Base-by-base conservation (phyloP, 1,140 invertebrate species). In the Physella acuta region DNA sequence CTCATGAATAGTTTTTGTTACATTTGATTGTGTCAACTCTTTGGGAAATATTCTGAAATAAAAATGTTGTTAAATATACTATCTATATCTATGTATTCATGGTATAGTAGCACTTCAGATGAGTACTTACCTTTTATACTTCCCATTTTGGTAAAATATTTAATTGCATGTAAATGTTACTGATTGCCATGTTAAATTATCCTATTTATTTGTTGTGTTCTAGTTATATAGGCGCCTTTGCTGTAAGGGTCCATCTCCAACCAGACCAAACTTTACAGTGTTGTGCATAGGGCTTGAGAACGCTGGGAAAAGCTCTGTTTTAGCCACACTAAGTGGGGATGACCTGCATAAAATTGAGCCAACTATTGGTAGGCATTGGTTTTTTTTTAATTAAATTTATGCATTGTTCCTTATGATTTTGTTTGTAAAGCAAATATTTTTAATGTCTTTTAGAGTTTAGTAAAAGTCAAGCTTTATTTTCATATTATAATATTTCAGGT, bases 281-380 rank as follows among this genome's bases (percentile, higher is more conserved):
- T 49, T 86, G n/a, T 85, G 85, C 75, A 63, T 86, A 17, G 85
- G 85, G 17, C 61, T 86, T 34, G 75, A 75, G 53, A 79, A 78
- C 58, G 75, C 79, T 66, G 84, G 84, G 20, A 85, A 85, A 72
- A 84, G 82, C 68, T 82, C 83, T 8, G 44, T 84, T 3, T 60
- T 86, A 26, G 80, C 83, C 14, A 71, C 81, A 39, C 72, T 85
- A n/a, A 83, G 82, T 75, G 82, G 82, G 31, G 85, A 86, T 74
- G 71, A 75, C 34, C 68, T 77, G 34, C 74, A 79, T 37, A 72
- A 79, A 31, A 78, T 84, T 59, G 78, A 82, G 69, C 84, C 85
- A 62, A 86, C 85, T 51, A 76, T 80, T 56, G 85, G 85, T 77
- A 73, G 71, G 26, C 5, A 5, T 55, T 55, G 8, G 5, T 55